Percentiles rank a stretch among this genome's conserved stretches.
These are phyloP conservation scores for Mythimna impura DNA, from an alignment of 2,888 invertebrate genomes.

Conservation along the genomic window DNA sequence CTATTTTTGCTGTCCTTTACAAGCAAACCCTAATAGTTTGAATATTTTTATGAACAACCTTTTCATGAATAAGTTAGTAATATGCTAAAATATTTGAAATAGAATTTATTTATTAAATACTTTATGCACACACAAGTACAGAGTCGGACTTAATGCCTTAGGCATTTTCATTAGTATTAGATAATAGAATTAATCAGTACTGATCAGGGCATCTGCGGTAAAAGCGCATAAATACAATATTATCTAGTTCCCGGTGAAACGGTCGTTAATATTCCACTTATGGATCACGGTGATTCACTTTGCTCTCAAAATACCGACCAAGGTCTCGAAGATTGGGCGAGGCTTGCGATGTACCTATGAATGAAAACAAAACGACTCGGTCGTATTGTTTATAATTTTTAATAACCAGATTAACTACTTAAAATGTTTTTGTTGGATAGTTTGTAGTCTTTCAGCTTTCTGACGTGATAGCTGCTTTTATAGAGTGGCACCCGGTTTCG, in stretches of 20 bases:
- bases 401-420: neutral
- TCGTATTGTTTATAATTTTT: slow-evolving; percentile 30
- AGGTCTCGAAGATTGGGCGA: slow-evolving; percentile 41
- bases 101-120: neutral
- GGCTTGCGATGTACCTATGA: slow-evolving; percentile 34
- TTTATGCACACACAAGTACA: no score
- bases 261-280: slow-evolving; percentile 46
- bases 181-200: neutral
- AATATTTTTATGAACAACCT: neutral
- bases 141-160: no score
- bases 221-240: slow-evolving; percentile 23
- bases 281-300: slow-evolving; percentile 46
- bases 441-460: slow-evolving; percentile 5
- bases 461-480: slow-evolving; percentile 2
- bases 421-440: neutral
- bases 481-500: neutral
- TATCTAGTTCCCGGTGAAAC: slow-evolving; percentile 38
- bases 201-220: slow-evolving; percentile 16
- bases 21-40: neutral
- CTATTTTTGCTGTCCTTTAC: neutral
- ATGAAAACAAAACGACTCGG: slow-evolving; percentile 35
- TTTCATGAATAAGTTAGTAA: neutral
- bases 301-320: slow-evolving; percentile 46
- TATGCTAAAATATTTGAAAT: neutral
- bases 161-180: neutral